A percentile compares a stretch with the other conserved stretches of the same genome.
Evolutionary conservation across 2,888 invertebrate genomes (phyloP).

Genomic region (Alcis repandata): DNA sequence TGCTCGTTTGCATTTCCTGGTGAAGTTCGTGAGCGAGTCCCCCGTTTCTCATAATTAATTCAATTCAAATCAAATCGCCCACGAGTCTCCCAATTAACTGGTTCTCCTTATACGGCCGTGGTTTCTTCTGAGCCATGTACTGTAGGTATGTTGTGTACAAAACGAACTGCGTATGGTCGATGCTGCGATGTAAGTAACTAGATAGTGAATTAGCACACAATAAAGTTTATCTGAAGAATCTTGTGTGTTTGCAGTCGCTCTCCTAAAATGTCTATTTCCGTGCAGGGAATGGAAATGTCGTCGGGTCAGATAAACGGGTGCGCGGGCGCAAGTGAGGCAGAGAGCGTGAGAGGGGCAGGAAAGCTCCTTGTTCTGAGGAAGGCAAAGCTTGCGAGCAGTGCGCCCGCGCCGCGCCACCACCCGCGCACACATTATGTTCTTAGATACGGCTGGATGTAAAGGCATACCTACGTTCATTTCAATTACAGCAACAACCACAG

Average conservation of each 20-base stretch:
- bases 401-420: constrained; percentile 73
- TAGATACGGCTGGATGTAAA: constrained; percentile 69
- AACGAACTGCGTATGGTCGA: constrained; percentile 50
- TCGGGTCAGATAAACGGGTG: constrained; percentile 75
- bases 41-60: constrained; percentile 78
- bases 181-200: constrained; percentile 58
- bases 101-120: constrained; percentile 68
- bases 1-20: constrained; percentile 74
- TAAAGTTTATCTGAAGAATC: constrained; percentile 67
- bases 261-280: constrained; percentile 81
- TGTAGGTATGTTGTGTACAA: constrained; percentile 46
- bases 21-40: constrained; percentile 69
- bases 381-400: constrained; percentile 71
- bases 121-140: constrained; percentile 59
- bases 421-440: constrained; percentile 65
- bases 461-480: constrained; percentile 72
- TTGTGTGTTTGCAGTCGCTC: constrained; percentile 67
- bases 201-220: constrained; percentile 81
- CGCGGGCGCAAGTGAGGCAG: constrained; percentile 61
- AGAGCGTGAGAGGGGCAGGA: constrained; percentile 51
- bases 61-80: constrained; percentile 83
- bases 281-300: constrained; percentile 80
- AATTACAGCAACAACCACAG: constrained; percentile 60
- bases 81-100: constrained; percentile 75
- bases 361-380: constrained; percentile 71